Base-by-base conservation (phyloP, 2,113 vertebrate genomes). In the Microtus oregoni region DNA sequence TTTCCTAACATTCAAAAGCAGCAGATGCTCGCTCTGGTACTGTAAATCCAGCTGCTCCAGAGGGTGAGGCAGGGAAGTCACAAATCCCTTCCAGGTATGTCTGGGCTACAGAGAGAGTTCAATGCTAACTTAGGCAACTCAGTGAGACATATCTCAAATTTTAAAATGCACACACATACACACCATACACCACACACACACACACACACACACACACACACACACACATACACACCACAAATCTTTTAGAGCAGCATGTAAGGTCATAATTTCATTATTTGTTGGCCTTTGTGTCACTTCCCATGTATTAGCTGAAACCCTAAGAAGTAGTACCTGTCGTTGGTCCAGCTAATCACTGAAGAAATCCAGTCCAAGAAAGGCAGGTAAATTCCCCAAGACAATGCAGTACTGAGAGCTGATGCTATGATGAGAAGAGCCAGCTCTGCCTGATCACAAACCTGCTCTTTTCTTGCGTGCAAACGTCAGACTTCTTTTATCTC, bases 401-500 rank as follows among this genome's bases (percentile, higher is more conserved):
- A 28, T 13, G 78, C 3, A 86, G 13, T 26, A 63, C 17, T 32
- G 10, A 90, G 79, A 61, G n/a, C 14, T 3, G 4, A 7, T 32
- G 22, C 10, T 9, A 44, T 55, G 32, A 61, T 4, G 32, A 67
- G 26, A 38, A 75, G 63, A 65, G 11, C 12, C 15, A 76, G 8
- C 9, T 86, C 63, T 73, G 15, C n/a, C 44, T 95, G 15, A 32
- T 7, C 3, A 41, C 20, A 12, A 68, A 22, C 32, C 30, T 81
- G 32, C 44, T 77, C 20, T 77, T 52, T 70, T 55, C 58, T 85
- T 68, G 75, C 19, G 14, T 41, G 35, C 63, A 91, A 86, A 81
- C 4, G 3, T 87, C 32, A 88, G 32, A 38, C 14, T 87, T 97
- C 5, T 85, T 96, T 91, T 87, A 41, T 77, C 28, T 76, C 82